Base-by-base conservation (phyloP, 2,888 invertebrate genomes). In the Palloptera scutellata region DNA sequence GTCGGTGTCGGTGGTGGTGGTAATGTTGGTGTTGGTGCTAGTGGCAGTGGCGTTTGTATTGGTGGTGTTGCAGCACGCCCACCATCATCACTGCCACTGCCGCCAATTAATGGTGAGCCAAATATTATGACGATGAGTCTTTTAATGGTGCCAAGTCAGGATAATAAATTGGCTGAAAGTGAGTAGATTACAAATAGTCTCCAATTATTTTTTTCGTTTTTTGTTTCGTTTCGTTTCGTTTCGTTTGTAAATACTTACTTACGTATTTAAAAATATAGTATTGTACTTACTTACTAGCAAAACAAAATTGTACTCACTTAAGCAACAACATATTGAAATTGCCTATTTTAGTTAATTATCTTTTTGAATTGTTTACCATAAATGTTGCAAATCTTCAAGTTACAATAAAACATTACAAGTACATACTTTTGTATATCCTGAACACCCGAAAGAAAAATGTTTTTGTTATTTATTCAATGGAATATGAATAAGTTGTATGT, bases 101-200 rank as follows among this genome's bases (percentile, higher is more conserved):
- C 60, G 60, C 10, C 58, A 69, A 64, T 67, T 57, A 72, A 67
- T 67, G 71, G 64, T 48, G 72, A 55, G 66, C 70, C 66, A 70
- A 67, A 72, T 70, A 64, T 55, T 30, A 68, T 73, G 71, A 71
- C 76, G 61, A 73, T 75, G 77, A 79, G 79, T 76, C 77, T 79
- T 74, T 82, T 81, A 75, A 75, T 80, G 74, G 78, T 81, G 76
- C 81, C 82, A 80, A 80, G 76, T 82, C 83, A 79, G 83, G 83
- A 84, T 79, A 82, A 78, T 75, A 83, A 83, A 83, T 83, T 83
- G 80, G 79, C 81, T 79, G 84, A 84, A 84, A 81, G 84, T 84
- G 84, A 84, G 84, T 84, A 84, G 75, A 78, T 58, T 70, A 75
- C 70, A 57, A n/a, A 61, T 43, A 61, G 19, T n/a, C n/a, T 19